phyloP scores from a whole-genome alignment of 2,113 vertebrate species.

The Psephotus haematonotus region DNA sequence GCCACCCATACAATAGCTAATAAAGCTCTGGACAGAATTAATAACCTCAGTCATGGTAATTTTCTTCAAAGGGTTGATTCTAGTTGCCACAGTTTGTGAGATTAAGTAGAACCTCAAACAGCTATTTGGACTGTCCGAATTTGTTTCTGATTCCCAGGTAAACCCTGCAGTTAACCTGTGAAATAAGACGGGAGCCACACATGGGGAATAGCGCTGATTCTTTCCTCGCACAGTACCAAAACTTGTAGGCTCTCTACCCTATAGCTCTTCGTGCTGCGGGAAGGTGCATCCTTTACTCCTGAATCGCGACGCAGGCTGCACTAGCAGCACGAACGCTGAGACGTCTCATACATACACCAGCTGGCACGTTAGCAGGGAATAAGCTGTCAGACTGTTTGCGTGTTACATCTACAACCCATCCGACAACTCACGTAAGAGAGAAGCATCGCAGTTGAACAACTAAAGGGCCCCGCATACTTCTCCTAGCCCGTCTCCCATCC shows the following conservation, averaged over 20 bases:
- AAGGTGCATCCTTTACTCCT: rapidly evolving
- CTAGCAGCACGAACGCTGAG: neutral
- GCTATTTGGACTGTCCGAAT: rapidly evolving
- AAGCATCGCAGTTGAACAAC: rapidly evolving
- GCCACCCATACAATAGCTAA: neutral
- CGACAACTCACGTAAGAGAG: neutral
- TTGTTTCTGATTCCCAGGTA: neutral
- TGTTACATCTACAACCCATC: rapidly evolving
- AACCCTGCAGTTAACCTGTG: neutral
- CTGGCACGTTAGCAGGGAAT: rapidly evolving
- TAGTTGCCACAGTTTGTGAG: too few relatives aligned
- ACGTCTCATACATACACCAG: rapidly evolving
- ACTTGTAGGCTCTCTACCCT: rapidly evolving
- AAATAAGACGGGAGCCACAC: rapidly evolving
- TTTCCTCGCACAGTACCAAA: rapidly evolving
- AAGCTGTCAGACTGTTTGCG: neutral
- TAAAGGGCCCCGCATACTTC: neutral
- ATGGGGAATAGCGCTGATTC: rapidly evolving
- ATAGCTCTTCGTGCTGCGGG: rapidly evolving
- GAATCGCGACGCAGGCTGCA: rapidly evolving
- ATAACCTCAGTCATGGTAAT: neutral
- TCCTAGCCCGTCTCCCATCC: rapidly evolving
- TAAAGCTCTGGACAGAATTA: neutral
- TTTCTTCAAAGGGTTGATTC: neutral
- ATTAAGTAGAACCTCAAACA: neutral